Base-by-base conservation (phyloP, 1,140 invertebrate species). In the Platyura marginata region DNA sequence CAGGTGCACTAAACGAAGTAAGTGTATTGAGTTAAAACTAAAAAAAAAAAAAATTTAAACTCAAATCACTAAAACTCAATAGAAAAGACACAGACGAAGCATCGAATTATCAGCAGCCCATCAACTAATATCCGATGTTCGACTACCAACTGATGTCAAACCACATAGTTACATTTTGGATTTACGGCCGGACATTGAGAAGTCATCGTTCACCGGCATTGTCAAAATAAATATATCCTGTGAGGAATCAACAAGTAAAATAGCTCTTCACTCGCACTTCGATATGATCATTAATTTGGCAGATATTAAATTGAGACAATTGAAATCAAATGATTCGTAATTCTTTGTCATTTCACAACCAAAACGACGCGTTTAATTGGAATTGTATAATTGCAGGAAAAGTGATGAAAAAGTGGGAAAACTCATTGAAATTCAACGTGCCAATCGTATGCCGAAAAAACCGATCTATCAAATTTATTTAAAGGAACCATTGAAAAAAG, bases 151-250 rank as follows among this genome's bases (percentile, higher is more conserved):
- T 21, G 63, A 69, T 19, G 61, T 78, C 1, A 55, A 63, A n/a
- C 76, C 77, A 0, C 66, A 56, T 2, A 66, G 59, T 16, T 81
- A 80, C 48, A 58, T 64, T n/a, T 48, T 81, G 13, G 63, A 74
- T 18, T 51, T 80, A 10, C 66, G 75, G 42, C 74, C 77, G 0
- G 69, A 68, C 39, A 54, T 72, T 1, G 65, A 68, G 25, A 63
- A 75, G 36, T 64, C 64, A 1, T 57, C 65, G 2, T 80, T 76
- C 49, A 68, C 61, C 34, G 78, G 77, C 11, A 53, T 61, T 32
- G 68, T 80, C 0, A 64, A 61, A 43, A 77, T 81, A 33, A 70
- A 74, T 46, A 55, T 76, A 9, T 72, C 61, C 1, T 77, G 72
- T 65, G 53, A 63, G 5, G 53, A 64, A 13, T 59, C 65, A 9